Conservation (phyloP, 2,888 invertebrate genomes). For the Hirtodrosophila cameraria region DNA sequence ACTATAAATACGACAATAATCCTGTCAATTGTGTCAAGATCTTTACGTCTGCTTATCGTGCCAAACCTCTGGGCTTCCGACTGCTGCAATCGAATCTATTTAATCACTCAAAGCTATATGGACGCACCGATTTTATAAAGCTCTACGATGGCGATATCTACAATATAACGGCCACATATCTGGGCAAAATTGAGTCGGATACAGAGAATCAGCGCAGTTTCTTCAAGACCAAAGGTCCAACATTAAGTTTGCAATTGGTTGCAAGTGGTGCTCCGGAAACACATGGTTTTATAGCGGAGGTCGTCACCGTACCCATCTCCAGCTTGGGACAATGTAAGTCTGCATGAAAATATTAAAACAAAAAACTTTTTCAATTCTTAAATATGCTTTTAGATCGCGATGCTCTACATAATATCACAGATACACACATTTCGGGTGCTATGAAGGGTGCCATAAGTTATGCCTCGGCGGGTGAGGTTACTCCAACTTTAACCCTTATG, state of each 20-base stretch:
- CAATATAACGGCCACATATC: slow-evolving; percentile 90
- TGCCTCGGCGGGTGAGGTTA: slow-evolving; percentile 96
- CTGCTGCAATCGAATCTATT: slow-evolving; percentile 96
- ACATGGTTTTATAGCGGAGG: slow-evolving; percentile 98
- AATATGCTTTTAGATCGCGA: slow-evolving; percentile 89
- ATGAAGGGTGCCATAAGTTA: slow-evolving; percentile 95
- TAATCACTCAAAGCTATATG: slow-evolving; percentile 92
- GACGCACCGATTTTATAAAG: slow-evolving; percentile 92
- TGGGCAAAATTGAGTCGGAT: slow-evolving; percentile 90
- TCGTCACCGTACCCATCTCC: slow-evolving; percentile 96
- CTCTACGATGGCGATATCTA: slow-evolving; percentile 97
- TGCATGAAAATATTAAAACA: not conserved
- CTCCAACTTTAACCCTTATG: slow-evolving; percentile 94
- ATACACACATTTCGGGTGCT: slow-evolving; percentile 91
- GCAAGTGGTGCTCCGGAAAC: slow-evolving; percentile 97
- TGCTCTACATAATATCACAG: slow-evolving; percentile 94
- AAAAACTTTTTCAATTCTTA: not conserved
- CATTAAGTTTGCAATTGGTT: slow-evolving; percentile 94
- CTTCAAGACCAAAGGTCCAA: slow-evolving; percentile 90
- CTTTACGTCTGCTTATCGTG: slow-evolving; percentile 92
- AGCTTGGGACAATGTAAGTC: slow-evolving; percentile 94
- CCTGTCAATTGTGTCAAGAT: slow-evolving; percentile 99
- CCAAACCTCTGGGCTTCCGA: slow-evolving; percentile 95
- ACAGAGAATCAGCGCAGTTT: slow-evolving; percentile 90
- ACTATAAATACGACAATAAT: slow-evolving; percentile 98